Percentiles rank a stretch among this genome's conserved stretches.
Evolutionary conservation across 2,113 vertebrate genomes (phyloP).

Genomic region (Echinops telfairi): DNA sequence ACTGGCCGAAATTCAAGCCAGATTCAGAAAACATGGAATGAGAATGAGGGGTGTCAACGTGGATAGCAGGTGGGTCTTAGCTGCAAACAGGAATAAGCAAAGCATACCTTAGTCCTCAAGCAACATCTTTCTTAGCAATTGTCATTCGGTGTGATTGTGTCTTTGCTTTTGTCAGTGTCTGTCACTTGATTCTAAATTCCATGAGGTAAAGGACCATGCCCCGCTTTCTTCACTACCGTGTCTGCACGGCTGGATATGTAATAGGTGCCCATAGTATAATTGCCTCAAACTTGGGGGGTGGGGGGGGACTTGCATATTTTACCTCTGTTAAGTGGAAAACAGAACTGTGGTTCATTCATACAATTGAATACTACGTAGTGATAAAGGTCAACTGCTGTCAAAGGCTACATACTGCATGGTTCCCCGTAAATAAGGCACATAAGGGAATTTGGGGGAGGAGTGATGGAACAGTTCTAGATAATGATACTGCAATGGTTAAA

Average conservation of each 20-base stretch:
- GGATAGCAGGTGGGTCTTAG: no score
- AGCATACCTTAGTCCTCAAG: not conserved
- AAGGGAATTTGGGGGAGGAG: not conserved
- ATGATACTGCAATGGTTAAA: not conserved
- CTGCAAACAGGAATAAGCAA: no score
- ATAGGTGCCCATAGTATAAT: not conserved
- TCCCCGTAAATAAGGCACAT: not conserved
- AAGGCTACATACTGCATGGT: not conserved
- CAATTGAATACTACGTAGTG: not conserved
- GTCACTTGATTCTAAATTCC: conserved; percentile 47
- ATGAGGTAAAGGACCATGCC: not conserved
- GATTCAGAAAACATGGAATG: no score
- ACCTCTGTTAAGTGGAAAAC: no score
- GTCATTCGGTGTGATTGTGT: not conserved
- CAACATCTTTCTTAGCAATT: not conserved
- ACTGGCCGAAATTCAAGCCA: no score
- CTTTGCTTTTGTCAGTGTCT: not conserved
- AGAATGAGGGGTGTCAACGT: no score
- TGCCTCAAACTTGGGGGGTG: no score
- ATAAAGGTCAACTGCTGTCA: not conserved
- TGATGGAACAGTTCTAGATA: not conserved
- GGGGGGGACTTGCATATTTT: not conserved
- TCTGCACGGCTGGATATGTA: not conserved
- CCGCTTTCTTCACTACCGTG: not conserved
- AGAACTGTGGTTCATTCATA: not conserved